Percentiles rank a stretch among this genome's conserved stretches.
Evolutionary conservation across 2,888 invertebrate species (phyloP).

Genomic region (Leptarthrus brevirostris): DNA sequence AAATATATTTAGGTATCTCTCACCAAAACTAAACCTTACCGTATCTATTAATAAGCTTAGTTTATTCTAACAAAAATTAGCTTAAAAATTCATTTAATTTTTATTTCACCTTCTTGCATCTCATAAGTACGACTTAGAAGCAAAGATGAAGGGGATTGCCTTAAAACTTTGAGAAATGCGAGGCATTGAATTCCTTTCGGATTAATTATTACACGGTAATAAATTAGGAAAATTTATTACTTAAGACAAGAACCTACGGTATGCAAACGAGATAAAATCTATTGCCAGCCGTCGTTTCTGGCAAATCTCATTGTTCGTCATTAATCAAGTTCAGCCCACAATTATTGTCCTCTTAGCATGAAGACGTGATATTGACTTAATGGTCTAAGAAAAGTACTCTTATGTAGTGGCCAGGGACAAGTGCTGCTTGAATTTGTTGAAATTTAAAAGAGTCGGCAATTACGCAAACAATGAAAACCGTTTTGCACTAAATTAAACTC

Average conservation of each 20-base stretch:
- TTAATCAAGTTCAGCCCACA: constrained; percentile 23
- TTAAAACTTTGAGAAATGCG: too few relatives aligned
- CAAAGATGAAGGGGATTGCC: too few relatives aligned
- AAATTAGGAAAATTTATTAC: constrained; percentile 12
- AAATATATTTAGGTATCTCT: too few relatives aligned
- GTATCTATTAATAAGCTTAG: too few relatives aligned
- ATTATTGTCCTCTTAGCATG: constrained; percentile 9
- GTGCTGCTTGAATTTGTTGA: neutral
- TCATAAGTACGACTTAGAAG: too few relatives aligned
- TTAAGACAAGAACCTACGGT: neutral
- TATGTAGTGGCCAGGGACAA: neutral
- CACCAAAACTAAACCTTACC: too few relatives aligned
- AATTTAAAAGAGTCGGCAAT: neutral
- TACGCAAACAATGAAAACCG: neutral
- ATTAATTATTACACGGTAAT: neutral
- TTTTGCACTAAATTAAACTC: too few relatives aligned
- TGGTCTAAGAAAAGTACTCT: neutral
- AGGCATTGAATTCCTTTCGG: too few relatives aligned
- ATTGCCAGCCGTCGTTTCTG: constrained; percentile 4
- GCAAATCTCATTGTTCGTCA: neutral
- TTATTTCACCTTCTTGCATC: too few relatives aligned
- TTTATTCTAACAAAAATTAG: too few relatives aligned
- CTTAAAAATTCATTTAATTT: too few relatives aligned
- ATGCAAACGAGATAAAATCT: constrained; percentile 28
- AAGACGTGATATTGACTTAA: neutral